Percentiles rank a stretch among this genome's conserved stretches.
These are phyloP conservation scores for Heliconius aoede DNA, from an alignment of 2,888 invertebrate species.

Conservation along the genomic window DNA sequence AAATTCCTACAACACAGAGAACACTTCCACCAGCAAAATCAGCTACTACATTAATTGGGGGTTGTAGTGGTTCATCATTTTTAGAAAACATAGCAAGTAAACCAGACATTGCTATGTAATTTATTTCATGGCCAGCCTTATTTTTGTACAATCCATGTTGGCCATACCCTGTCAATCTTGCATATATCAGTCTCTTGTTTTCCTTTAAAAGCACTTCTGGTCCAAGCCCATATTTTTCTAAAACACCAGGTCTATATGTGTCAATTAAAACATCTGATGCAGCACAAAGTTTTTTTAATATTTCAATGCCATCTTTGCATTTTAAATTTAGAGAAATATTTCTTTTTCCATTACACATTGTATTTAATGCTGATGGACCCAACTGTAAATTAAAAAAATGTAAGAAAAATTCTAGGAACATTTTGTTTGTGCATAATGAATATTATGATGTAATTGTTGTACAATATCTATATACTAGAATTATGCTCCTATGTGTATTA, in stretches of 20 bases:
- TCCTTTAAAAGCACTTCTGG: slow-evolving; percentile 87
- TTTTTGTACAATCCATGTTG: slow-evolving; percentile 89
- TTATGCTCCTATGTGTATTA: too few relatives aligned
- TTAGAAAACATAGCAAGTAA: slow-evolving; percentile 92
- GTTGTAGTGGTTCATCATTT: slow-evolving; percentile 86
- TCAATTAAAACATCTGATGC: slow-evolving; percentile 95
- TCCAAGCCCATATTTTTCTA: slow-evolving; percentile 97
- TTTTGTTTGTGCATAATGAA: background rate
- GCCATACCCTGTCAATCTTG: slow-evolving; percentile 96
- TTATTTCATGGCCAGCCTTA: slow-evolving; percentile 98
- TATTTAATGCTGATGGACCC: slow-evolving; percentile 81
- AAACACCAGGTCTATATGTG: slow-evolving; percentile 95
- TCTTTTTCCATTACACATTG: slow-evolving; percentile 91
- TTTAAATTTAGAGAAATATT: slow-evolving; percentile 93
- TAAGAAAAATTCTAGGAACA: background rate
- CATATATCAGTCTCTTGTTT: slow-evolving; percentile 93
- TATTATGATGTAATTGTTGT: background rate
- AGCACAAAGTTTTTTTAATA: slow-evolving; percentile 87
- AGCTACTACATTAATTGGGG: slow-evolving; percentile 94
- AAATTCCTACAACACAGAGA: slow-evolving; percentile 94
- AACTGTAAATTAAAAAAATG: slow-evolving; percentile 65
- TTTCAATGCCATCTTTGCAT: slow-evolving; percentile 85
- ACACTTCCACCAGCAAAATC: slow-evolving; percentile 99
- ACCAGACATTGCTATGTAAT: slow-evolving; percentile 95
- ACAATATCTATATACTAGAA: too few relatives aligned